A percentile compares a stretch with the other conserved stretches of the same genome.
Evolutionary conservation across 2,888 invertebrate species (phyloP).

Genomic region (Chrysotoxum bicinctum): DNA sequence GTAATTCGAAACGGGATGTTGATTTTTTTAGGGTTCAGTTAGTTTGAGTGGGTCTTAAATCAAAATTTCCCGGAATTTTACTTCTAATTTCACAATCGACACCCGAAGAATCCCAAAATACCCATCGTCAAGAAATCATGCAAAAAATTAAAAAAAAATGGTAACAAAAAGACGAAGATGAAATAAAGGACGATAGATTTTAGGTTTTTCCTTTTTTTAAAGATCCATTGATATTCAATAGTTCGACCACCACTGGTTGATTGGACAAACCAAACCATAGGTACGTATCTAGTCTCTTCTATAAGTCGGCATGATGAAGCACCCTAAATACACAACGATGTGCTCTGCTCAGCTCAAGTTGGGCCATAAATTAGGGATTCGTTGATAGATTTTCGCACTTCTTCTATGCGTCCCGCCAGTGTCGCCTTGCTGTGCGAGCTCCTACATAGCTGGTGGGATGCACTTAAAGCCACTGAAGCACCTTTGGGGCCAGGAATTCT

Average conservation of each 20-base stretch:
- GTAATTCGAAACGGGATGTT: slow-evolving; percentile 72
- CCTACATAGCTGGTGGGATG: slow-evolving; percentile 52
- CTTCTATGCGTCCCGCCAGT: not conserved
- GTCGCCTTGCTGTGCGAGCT: not conserved
- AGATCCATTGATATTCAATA: slow-evolving; percentile 30
- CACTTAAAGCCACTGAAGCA: slow-evolving; percentile 34
- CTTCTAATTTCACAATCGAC: slow-evolving; percentile 57
- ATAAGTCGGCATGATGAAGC: slow-evolving; percentile 53
- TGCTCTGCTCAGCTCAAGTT: slow-evolving; percentile 15
- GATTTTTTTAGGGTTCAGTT: slow-evolving; percentile 59
- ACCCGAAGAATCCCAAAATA: slow-evolving; percentile 37
- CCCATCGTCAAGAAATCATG: not conserved
- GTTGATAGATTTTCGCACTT: slow-evolving; percentile 44
- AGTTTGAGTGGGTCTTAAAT: slow-evolving; percentile 43
- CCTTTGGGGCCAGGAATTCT: slow-evolving; percentile 24
- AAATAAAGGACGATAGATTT: slow-evolving; percentile 7
- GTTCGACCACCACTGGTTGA: slow-evolving; percentile 40
- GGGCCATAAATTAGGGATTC: slow-evolving; percentile 67
- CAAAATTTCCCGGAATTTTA: slow-evolving; percentile 69
- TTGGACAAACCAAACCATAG: not conserved
- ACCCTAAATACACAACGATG: slow-evolving; percentile 10
- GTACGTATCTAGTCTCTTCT: slow-evolving; percentile 8
- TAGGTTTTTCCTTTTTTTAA: not conserved
- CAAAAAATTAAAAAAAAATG: not conserved
- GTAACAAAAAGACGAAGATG: not conserved